Percentiles rank a stretch among this genome's conserved stretches.
Conservation (phyloP, 1,140 invertebrate genomes). For the Microplitis mediator region DNA sequence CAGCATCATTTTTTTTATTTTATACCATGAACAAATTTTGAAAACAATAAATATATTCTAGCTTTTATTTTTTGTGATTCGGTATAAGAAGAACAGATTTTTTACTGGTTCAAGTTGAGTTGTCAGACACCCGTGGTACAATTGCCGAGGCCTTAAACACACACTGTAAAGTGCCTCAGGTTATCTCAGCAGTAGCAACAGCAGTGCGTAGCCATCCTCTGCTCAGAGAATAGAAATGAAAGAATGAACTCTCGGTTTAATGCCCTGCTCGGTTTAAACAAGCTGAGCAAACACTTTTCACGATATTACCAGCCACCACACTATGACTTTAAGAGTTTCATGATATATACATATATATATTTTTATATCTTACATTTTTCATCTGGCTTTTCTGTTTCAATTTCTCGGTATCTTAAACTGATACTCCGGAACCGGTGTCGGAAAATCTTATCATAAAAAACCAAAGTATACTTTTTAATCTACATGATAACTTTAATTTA, state of each 20-base stretch:
- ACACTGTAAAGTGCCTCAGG: conserved; percentile 19
- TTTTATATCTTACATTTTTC: background rate
- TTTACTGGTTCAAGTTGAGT: background rate
- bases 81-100: no score
- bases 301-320: conserved; percentile 45
- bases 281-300: conserved; percentile 55
- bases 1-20: background rate
- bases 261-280: conserved; percentile 48
- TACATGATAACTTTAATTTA: no score
- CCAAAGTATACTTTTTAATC: no score
- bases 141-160: conserved; percentile 9
- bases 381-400: conserved; percentile 1
- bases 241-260: conserved; percentile 46
- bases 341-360: background rate
- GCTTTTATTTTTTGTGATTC: no score
- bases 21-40: background rate
- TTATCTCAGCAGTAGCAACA: conserved; percentile 16
- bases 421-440: no score
- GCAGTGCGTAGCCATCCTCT: conserved; percentile 6
- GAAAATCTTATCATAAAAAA: no score
- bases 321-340: conserved; percentile 25
- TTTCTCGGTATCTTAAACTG: no score
- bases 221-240: conserved; percentile 7
- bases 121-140: conserved; percentile 24
- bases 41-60: background rate